A percentile compares a stretch with the other conserved stretches of the same genome.
Evolutionary conservation across 1,140 invertebrate species (phyloP).

Genomic region (Hesperophylax magnus): DNA sequence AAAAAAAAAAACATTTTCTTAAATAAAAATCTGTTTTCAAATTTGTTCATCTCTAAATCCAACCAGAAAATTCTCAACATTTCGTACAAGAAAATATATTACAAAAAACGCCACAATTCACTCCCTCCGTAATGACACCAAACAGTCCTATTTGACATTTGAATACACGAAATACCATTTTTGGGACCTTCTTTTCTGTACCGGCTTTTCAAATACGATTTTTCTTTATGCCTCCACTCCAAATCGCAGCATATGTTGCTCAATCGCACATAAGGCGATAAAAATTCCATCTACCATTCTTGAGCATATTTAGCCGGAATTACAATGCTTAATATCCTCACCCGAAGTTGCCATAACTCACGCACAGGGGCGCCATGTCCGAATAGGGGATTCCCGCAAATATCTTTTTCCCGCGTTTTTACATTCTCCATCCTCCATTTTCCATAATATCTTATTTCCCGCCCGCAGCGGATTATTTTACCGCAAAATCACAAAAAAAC

Average conservation of each 20-base stretch:
- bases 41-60: no score
- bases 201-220: no score
- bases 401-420: slow-evolving; percentile 17
- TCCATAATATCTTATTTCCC: not conserved
- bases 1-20: no score
- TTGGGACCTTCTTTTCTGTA: not conserved
- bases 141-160: no score
- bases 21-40: no score
- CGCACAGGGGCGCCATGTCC: slow-evolving; percentile 7
- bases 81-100: no score
- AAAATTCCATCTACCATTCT: slow-evolving; percentile 28
- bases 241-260: slow-evolving; percentile 28
- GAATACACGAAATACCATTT: not conserved
- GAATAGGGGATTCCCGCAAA: slow-evolving; percentile 2
- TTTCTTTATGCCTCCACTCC: not conserved
- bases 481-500: not conserved
- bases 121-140: no score
- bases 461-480: not conserved
- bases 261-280: slow-evolving; percentile 31
- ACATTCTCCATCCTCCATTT: slow-evolving; percentile 1
- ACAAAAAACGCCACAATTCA: no score
- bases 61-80: no score
- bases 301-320: slow-evolving; percentile 29
- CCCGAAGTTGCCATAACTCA: slow-evolving; percentile 33
- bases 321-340: slow-evolving; percentile 30